Percentiles rank a stretch among this genome's conserved stretches.
These are phyloP conservation scores for Xylocopa sonorina DNA, from an alignment of 1,140 invertebrate genomes.

Conservation along the genomic window DNA sequence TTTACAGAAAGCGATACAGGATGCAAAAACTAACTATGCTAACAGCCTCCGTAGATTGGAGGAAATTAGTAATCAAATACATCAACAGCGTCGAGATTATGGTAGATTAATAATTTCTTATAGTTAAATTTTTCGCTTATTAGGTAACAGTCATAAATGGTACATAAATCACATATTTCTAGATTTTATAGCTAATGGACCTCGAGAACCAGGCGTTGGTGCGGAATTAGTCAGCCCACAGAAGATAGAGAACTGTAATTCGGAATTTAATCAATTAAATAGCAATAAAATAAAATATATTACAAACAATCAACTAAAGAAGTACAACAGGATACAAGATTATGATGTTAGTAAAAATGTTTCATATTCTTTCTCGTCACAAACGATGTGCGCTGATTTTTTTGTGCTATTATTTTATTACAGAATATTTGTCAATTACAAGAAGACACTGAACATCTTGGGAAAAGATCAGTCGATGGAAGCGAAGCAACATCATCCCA, in stretches of 20 bases:
- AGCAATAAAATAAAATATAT: conserved; percentile 70
- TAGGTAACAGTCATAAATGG: not conserved
- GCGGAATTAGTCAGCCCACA: conserved; percentile 87
- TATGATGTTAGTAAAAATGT: conserved; percentile 66
- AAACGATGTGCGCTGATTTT: not conserved
- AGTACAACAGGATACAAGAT: conserved; percentile 70
- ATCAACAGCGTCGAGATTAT: conserved; percentile 85
- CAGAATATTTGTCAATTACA: conserved; percentile 69
- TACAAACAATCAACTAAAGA: conserved; percentile 69
- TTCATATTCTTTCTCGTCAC: not conserved
- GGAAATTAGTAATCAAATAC: conserved; percentile 96
- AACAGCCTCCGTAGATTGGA: conserved; percentile 93
- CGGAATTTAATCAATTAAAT: conserved; percentile 71
- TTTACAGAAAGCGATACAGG: conserved; percentile 89
- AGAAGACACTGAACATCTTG: conserved; percentile 72
- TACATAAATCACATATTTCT: conserved; percentile 25
- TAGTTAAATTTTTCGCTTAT: not conserved
- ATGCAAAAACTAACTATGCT: conserved; percentile 91
- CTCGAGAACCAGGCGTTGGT: conserved; percentile 94
- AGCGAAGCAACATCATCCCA: conserved; percentile 77
- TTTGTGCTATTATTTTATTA: conserved; percentile 38
- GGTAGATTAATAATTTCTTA: conserved; percentile 60
- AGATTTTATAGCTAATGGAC: conserved; percentile 83
- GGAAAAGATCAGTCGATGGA: conserved; percentile 75
- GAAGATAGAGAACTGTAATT: conserved; percentile 73